Conservation (phyloP, 1,140 invertebrate species). For the Caenorhabditis remanei region DNA sequence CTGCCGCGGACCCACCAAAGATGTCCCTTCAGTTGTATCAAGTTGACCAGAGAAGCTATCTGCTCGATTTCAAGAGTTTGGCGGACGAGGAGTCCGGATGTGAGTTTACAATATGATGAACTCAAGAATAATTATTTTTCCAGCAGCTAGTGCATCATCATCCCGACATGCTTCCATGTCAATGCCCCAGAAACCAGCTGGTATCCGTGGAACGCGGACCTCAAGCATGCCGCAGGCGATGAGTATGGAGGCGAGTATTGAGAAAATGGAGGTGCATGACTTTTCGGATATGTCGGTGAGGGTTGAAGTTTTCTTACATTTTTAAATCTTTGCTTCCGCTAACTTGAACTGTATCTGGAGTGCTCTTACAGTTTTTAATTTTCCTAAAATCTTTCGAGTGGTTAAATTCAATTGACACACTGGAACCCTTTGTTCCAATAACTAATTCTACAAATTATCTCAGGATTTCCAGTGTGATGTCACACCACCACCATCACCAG, state of each 20-base stretch:
- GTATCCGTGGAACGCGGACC: constrained; percentile 71
- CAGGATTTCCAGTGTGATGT: constrained; percentile 70
- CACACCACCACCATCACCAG: constrained; percentile 77
- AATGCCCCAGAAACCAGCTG: constrained; percentile 72
- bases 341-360: constrained; percentile 51
- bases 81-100: constrained; percentile 76
- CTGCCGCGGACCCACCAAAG: constrained; percentile 82
- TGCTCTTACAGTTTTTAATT: neutral
- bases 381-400: neutral
- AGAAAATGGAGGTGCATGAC: constrained; percentile 33
- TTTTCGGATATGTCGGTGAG: constrained; percentile 58
- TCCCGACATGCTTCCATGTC: constrained; percentile 78
- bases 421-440: too few relatives aligned
- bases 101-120: neutral
- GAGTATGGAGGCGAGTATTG: constrained; percentile 74
- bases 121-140: neutral
- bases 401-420: too few relatives aligned
- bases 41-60: constrained; percentile 96
- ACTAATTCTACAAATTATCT: neutral
- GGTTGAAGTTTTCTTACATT: constrained; percentile 23
- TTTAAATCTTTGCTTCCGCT: constrained; percentile 20
- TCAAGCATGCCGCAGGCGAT: constrained; percentile 74
- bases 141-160: constrained; percentile 67
- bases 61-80: constrained; percentile 94
- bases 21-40: constrained; percentile 99